Evolutionary conservation across 1,140 invertebrate genomes (phyloP).

Genomic region (Drosophila sproati): DNA sequence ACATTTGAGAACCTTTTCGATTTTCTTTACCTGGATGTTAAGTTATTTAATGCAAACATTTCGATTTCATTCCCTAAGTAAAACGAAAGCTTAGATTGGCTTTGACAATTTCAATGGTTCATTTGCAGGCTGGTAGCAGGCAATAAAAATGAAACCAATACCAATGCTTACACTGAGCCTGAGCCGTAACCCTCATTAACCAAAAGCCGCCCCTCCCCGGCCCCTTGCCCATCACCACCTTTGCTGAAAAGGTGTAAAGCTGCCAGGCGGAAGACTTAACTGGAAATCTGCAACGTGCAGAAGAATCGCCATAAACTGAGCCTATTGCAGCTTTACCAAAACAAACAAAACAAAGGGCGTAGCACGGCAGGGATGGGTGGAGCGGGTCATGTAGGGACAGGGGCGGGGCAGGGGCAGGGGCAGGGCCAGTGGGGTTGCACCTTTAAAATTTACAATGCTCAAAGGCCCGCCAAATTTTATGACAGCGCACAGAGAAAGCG

Average conservation of each 20-base stretch:
- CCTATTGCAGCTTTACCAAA: constrained; percentile 29
- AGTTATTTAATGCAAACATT: constrained; percentile 20
- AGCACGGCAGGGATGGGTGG: too few relatives aligned
- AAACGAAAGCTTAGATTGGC: constrained; percentile 18
- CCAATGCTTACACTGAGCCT: not conserved
- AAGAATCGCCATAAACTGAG: constrained; percentile 38
- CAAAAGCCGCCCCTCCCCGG: constrained; percentile 4
- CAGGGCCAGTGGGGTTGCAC: constrained; percentile 10
- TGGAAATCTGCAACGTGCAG: constrained; percentile 38
- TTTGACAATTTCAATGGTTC: constrained; percentile 31
- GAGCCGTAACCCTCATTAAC: constrained; percentile 45
- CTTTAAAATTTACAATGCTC: constrained; percentile 53
- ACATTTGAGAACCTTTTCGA: not conserved
- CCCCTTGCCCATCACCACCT: too few relatives aligned
- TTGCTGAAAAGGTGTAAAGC: constrained; percentile 39
- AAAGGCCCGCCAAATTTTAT: constrained; percentile 53
- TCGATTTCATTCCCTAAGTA: constrained; percentile 20
- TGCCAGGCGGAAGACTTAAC: constrained; percentile 22
- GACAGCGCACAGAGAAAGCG: constrained; percentile 42
- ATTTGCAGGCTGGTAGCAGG: not conserved
- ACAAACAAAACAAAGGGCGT: constrained; percentile 18
- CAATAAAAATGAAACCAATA: constrained; percentile 44
- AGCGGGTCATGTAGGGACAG: too few relatives aligned
- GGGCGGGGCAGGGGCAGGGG: too few relatives aligned
- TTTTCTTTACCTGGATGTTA: not conserved